Evolutionary conservation across 2,888 invertebrate genomes (phyloP).

Genomic region (Cheiracanthium punctorium): DNA sequence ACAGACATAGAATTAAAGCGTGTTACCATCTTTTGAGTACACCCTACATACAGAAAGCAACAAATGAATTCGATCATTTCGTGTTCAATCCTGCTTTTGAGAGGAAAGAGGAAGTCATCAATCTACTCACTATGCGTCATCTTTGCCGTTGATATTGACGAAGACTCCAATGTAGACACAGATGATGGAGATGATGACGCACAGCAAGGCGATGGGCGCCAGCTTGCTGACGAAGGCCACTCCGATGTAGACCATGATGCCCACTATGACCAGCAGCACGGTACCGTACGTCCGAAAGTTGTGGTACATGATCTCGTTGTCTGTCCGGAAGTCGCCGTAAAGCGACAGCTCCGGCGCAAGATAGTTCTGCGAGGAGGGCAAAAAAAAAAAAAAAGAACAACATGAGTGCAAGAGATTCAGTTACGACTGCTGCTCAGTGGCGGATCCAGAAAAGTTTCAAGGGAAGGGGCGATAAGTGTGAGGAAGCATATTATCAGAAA

Average conservation of each 20-base stretch:
- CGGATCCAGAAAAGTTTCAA: too few relatives aligned
- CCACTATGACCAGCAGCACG: conserved; percentile 89
- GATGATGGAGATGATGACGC: conserved; percentile 95
- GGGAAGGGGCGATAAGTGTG: too few relatives aligned
- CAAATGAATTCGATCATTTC: too few relatives aligned
- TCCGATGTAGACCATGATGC: conserved; percentile 93
- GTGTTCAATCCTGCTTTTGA: too few relatives aligned
- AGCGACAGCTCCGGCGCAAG: conserved; percentile 71
- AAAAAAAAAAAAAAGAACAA: conserved; percentile 1
- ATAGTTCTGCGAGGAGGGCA: conserved; percentile 70
- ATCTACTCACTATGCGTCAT: conserved; percentile 86
- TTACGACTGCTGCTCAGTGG: too few relatives aligned
- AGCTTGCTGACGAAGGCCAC: conserved; percentile 99
- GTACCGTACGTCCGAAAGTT: conserved; percentile 98
- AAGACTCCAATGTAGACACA: conserved; percentile 98
- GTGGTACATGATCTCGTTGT: conserved; percentile 88
- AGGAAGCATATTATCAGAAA: too few relatives aligned
- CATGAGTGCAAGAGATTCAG: too few relatives aligned
- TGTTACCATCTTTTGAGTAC: too few relatives aligned
- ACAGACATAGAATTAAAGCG: too few relatives aligned
- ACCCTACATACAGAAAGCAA: too few relatives aligned
- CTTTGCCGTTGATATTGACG: conserved; percentile 91
- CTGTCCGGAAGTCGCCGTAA: conserved; percentile 72
- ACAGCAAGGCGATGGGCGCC: conserved; percentile 95
- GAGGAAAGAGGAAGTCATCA: too few relatives aligned